Conservation (phyloP, 2,113 vertebrate species). For the Astatotilapia flaviijosephi region DNA sequence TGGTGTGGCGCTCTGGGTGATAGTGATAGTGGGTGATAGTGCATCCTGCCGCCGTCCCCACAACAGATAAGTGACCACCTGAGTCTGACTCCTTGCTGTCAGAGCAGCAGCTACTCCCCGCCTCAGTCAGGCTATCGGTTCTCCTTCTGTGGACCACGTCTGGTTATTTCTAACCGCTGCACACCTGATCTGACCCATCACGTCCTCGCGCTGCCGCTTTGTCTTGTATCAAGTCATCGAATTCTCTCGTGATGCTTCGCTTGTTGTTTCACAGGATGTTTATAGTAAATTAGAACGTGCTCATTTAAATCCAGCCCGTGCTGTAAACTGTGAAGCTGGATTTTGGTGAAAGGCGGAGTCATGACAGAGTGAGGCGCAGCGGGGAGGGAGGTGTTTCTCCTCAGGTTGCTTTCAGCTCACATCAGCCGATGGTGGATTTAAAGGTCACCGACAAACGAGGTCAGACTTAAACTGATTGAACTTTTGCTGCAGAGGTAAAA, state of each 20-base stretch:
- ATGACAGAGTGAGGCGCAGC: neutral
- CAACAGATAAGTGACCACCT: neutral
- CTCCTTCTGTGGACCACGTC: neutral
- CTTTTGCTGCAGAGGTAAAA: neutral
- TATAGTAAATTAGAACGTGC: neutral
- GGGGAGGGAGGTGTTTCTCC: neutral
- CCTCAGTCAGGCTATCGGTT: neutral
- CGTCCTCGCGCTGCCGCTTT: neutral
- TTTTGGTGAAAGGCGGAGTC: neutral
- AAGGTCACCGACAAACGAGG: neutral
- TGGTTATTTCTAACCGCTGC: neutral
- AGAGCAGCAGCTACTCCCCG: neutral
- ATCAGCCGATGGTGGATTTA: neutral
- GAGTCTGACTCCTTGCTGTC: neutral
- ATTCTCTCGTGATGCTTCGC: neutral
- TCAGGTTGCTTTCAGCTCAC: neutral
- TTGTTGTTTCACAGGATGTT: neutral
- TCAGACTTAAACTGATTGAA: neutral
- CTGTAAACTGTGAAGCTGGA: neutral
- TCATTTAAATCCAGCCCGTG: neutral
- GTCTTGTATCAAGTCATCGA: neutral
- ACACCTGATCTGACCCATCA: neutral
- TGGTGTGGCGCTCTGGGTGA: too few relatives aligned
- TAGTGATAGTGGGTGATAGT: too few relatives aligned
- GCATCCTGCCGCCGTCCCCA: neutral